Evolutionary conservation across 2,113 vertebrate species (phyloP), one percentile per base, ranked within the genome.

Genomic region (Sinocyclocheilus anshuiensis): DNA sequence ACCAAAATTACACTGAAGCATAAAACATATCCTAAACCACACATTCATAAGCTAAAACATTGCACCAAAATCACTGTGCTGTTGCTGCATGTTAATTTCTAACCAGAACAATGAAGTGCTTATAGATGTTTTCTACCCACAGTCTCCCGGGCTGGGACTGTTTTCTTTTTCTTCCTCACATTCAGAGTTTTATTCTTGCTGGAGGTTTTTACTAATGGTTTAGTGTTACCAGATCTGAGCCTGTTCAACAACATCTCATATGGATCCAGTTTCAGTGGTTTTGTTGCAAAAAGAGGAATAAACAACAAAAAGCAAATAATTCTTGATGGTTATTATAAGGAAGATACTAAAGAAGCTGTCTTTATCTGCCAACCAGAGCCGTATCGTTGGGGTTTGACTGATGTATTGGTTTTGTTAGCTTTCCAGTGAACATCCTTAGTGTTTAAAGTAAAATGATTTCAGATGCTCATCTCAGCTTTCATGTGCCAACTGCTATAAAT

Each of bases 241-340:
- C 59, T 61, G 55, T 77, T 86, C 83, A 89, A 77, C 83, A 77
- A 57, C 77, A 57, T 89, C 89, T 90, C 92, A 92, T 94, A 92
- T 94, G 93, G 92, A 93, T 53, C 39, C 67, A 29, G 26, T 88
- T 88, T 86, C 67, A 12, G 29, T 65, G 55, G 48, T 86, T 81
- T 33, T 39, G 85, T 39, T 77, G n/a, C 10, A 81, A 61, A 59
- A 79, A 18, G 11, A 20, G 15, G 15, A 57, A 29, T 16, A 1
- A n/a, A 24, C 77, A 24, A 39, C n/a, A 86, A 55, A 81, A 82
- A 83, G 55, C 55, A 20, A 57, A 57, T 0, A 3, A 22, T 22
- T 59, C 7, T 59, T 22, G 18, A 22, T 36, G 18, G 18, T 87
- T 22, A 74, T 74, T 76, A 63, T 53, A 63, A 77, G 18, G 5